phyloP scores from a whole-genome alignment of 1,140 invertebrate genomes.

The Helicoverpa armigera region DNA sequence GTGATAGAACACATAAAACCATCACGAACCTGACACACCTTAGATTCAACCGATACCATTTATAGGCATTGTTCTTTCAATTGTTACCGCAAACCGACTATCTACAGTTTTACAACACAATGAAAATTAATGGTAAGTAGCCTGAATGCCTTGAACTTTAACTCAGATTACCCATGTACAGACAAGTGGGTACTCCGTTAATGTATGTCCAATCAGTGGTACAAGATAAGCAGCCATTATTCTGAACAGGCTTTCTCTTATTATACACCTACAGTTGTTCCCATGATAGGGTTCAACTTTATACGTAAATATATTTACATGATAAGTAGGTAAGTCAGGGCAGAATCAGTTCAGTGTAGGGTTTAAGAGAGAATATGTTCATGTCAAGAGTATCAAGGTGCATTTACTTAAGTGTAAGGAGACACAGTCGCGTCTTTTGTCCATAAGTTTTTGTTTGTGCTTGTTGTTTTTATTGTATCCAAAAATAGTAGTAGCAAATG shows the following conservation, averaged over 20 bases:
- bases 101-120: slow-evolving; percentile 2
- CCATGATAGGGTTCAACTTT: background rate
- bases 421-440: too few species aligned
- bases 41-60: too few species aligned
- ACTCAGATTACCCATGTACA: slow-evolving; percentile 30
- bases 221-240: slow-evolving; percentile 39
- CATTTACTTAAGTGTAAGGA: too few species aligned
- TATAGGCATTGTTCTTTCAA: too few species aligned
- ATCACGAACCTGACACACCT: too few species aligned
- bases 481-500: too few species aligned
- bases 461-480: too few species aligned
- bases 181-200: slow-evolving; percentile 23
- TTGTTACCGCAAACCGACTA: background rate
- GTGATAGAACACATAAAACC: too few species aligned
- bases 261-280: slow-evolving; percentile 38
- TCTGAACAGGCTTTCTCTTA: slow-evolving; percentile 30
- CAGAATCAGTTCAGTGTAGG: background rate
- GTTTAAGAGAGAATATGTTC: too few species aligned
- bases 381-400: too few species aligned
- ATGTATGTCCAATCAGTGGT: slow-evolving; percentile 33
- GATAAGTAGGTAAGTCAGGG: background rate
- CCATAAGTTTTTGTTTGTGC: too few species aligned
- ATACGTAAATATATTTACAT: background rate
- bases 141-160: slow-evolving; percentile 15
- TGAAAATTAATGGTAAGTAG: slow-evolving; percentile 37